Evolutionary conservation across 2,797 vertebrate genomes (phyloP), one percentile per base, ranked within the genome.

Genomic region (Chloroceryle amazona): DNA sequence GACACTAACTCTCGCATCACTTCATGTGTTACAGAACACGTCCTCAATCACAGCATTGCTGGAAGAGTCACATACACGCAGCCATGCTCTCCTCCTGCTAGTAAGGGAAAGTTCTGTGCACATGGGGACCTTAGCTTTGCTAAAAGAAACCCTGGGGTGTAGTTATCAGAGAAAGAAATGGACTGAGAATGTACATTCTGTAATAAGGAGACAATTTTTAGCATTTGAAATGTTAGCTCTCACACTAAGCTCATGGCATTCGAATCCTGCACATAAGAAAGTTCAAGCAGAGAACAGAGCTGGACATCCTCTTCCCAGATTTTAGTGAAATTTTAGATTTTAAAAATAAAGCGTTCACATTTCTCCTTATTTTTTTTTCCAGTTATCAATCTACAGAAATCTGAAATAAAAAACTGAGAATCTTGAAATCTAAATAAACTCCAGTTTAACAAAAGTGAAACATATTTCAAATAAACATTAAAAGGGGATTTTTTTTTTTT

Each of bases 291-390:
- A 86, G 75, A 91, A 52, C 73, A 95, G 58, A 86, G 75, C 35
- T 75, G 54, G 80, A 81, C 54, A 65, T 42, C n/a, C 25, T 90
- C 60, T 60, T 81, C 66, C 62, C 73, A 91, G 55, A 89, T 89
- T 92, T 87, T 37, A 87, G 55, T 91, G 92, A 92, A 74, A 93
- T 93, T 86, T 92, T 81, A 96, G 89, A 95, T 91, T 95, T 91
- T 84, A 51, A 95, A 95, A 96, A 91, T 79, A 93, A 67, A 91
- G 57, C 14, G n/a, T 83, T 93, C 42, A 17, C 47, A 47, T 92
- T 91, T 93, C 66, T 81, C 25, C 3, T 0, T 65, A 33, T 62
- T 83, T 87, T 84, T 84, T 90, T 90, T 55, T n/a, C 21, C 3
- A 13, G 78, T 41, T 66, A 79, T 90, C 62, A 76, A 51, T 79